Evolutionary conservation across 2,113 vertebrate genomes (phyloP), one percentile per base, ranked within the genome.

Genomic region (Scophthalmus maximus): DNA sequence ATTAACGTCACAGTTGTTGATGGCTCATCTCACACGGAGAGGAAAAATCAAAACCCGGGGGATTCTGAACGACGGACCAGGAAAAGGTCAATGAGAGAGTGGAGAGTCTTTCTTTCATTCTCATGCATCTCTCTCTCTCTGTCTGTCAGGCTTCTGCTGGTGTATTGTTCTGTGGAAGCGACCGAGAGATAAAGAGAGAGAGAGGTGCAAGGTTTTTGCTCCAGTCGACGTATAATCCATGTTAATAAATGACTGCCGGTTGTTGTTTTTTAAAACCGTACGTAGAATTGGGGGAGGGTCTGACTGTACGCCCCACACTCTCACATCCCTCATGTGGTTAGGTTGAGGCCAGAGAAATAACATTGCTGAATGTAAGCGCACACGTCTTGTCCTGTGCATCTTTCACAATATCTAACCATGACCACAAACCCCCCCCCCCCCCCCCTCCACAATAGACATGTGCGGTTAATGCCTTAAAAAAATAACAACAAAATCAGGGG

Each of bases 171-270:
- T 25, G 5, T 6, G 9, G 32, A 25, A 29, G 36, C 8, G 23
- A 70, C 52, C 18, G 10, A 38, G 6, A 34, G 14, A 25, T 10
- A 30, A 18, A 9, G 47, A 52, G 36, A 29, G 44, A 38, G 58
- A 25, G 38, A 60, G 44, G 34, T 40, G 59, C 12, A 55, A 42
- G 63, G 30, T 78, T 58, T 67, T 66, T 68, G 79, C 64, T 67
- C 59, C 23, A 53, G 76, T 73, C 1, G 52, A 87, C 70, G 77
- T 62, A 47, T 75, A 82, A 85, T 85, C 83, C 76, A 82, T 74
- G 79, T 79, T 82, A 85, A 87, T 87, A 88, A 84, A 81, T 82
- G 79, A 50, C 57, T n/a, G n/a, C n/a, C n/a, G n/a, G n/a, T n/a
- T n/a, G n/a, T n/a, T n/a, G n/a, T n/a, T n/a, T n/a, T n/a, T n/a